A percentile compares a stretch with the other conserved stretches of the same genome.
Conservation (phyloP, 2,113 vertebrate species). For the Malurus cyaneus region DNA sequence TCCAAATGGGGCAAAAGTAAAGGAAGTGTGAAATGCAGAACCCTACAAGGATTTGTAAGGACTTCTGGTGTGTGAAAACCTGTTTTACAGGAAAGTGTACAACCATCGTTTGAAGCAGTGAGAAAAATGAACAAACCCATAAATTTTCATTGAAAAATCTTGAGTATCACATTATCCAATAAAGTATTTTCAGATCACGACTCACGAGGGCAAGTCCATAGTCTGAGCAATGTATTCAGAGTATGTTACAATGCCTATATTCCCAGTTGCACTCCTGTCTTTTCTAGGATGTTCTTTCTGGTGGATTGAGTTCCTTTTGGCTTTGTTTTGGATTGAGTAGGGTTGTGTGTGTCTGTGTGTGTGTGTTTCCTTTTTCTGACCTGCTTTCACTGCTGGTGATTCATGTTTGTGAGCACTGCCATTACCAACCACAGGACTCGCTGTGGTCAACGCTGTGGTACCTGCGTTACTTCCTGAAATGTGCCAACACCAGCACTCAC, state of each 20-base stretch:
- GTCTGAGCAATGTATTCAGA: not conserved
- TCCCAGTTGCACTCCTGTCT: not conserved
- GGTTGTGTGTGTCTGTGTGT: not conserved
- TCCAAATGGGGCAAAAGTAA: not conserved
- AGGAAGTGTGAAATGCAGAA: not conserved
- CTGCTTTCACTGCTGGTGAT: not conserved
- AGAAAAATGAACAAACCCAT: not conserved
- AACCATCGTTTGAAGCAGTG: not conserved
- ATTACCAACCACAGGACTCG: not conserved
- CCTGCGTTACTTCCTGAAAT: not conserved
- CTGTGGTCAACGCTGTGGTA: not conserved
- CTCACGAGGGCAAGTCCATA: not conserved
- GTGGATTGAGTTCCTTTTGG: not conserved
- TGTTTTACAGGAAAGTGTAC: not conserved
- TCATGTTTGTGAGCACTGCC: not conserved
- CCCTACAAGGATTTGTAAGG: not conserved
- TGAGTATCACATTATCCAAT: slow-evolving; percentile 5
- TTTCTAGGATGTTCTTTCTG: not conserved
- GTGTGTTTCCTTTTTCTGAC: not conserved
- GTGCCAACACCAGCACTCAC: not conserved
- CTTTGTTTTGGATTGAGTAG: not conserved
- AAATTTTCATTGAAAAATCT: not conserved
- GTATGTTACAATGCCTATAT: not conserved
- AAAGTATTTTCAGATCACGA: not conserved
- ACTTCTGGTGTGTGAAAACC: not conserved